These are phyloP conservation scores for Mormyrus lacerda DNA, from an alignment of 2,113 vertebrate species.

Conservation along the genomic window DNA sequence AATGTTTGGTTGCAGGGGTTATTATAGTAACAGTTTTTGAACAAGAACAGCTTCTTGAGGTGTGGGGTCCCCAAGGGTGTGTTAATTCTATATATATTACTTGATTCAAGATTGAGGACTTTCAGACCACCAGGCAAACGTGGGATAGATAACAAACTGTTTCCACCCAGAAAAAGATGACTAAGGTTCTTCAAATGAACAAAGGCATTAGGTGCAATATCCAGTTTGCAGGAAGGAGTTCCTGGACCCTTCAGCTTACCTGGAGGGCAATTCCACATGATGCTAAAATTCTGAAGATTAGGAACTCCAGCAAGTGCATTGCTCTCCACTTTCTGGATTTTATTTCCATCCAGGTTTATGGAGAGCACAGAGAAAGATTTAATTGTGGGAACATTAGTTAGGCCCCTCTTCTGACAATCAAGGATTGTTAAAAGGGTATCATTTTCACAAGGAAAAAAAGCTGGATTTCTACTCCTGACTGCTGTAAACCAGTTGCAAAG, in stretches of 20 bases:
- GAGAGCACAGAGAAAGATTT: constrained; percentile 40
- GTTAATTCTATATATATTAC: constrained; percentile 48
- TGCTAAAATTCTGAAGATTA: constrained; percentile 49
- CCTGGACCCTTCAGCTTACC: constrained; percentile 27
- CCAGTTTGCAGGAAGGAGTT: constrained; percentile 41
- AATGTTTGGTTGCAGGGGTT: constrained; percentile 60
- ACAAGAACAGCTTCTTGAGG: constrained; percentile 47
- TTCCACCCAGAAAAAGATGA: constrained; percentile 53
- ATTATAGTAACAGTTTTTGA: constrained; percentile 59
- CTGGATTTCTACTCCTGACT: constrained; percentile 38
- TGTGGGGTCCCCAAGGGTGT: constrained; percentile 42
- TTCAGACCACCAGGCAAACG: constrained; percentile 48
- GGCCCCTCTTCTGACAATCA: constrained; percentile 48
- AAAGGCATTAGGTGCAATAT: constrained; percentile 50
- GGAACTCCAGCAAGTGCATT: constrained; percentile 48
- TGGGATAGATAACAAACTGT: constrained; percentile 59
- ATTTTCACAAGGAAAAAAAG: constrained; percentile 62
- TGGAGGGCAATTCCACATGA: constrained; percentile 55
- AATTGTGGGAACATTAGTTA: constrained; percentile 48
- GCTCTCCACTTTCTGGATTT: constrained; percentile 35
- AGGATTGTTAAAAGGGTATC: constrained; percentile 37
- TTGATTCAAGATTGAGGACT: constrained; percentile 52
- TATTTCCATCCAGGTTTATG: constrained; percentile 52
- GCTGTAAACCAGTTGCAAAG: constrained; percentile 35
- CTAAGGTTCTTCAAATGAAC: constrained; percentile 42